These are phyloP conservation scores for Xestobium rufovillosum DNA, from an alignment of 2,888 invertebrate species.

Conservation along the genomic window DNA sequence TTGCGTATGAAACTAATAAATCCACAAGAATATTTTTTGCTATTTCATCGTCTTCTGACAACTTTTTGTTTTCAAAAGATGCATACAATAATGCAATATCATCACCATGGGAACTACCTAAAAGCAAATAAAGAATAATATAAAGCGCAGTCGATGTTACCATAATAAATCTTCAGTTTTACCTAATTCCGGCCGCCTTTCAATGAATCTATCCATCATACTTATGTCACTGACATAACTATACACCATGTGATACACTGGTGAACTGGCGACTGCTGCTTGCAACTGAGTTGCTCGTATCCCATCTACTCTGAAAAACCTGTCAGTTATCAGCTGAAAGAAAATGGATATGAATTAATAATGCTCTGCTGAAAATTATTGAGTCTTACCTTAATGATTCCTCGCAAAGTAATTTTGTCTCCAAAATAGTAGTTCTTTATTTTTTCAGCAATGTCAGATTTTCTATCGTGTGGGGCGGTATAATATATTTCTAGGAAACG, in stretches of 20 bases:
- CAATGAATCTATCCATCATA: neutral
- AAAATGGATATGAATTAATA: slow-evolving; percentile 6
- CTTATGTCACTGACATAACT: slow-evolving; percentile 22
- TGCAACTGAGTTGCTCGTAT: slow-evolving; percentile 30
- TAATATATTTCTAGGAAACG: too few relatives aligned
- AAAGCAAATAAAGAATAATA: slow-evolving; percentile 10
- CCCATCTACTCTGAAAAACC: slow-evolving; percentile 45
- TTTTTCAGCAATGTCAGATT: slow-evolving; percentile 14
- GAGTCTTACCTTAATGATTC: neutral
- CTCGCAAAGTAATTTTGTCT: slow-evolving; percentile 5
- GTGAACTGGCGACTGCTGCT: slow-evolving; percentile 25
- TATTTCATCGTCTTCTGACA: slow-evolving; percentile 23
- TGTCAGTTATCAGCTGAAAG: slow-evolving; percentile 53
- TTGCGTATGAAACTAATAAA: slow-evolving; percentile 27
- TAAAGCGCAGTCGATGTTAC: slow-evolving; percentile 1
- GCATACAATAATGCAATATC: slow-evolving; percentile 26
- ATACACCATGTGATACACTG: slow-evolving; percentile 28
- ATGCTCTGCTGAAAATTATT: slow-evolving; percentile 1
- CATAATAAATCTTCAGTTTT: slow-evolving; percentile 4
- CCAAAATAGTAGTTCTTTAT: slow-evolving; percentile 21
- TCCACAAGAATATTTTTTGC: slow-evolving; percentile 29
- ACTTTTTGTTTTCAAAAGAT: slow-evolving; percentile 16
- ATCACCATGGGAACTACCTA: slow-evolving; percentile 29
- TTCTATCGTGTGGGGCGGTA: too few relatives aligned
- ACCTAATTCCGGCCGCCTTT: too few relatives aligned